Evolutionary conservation across 2,888 invertebrate genomes (phyloP).

Genomic region (Drosophila rellima): DNA sequence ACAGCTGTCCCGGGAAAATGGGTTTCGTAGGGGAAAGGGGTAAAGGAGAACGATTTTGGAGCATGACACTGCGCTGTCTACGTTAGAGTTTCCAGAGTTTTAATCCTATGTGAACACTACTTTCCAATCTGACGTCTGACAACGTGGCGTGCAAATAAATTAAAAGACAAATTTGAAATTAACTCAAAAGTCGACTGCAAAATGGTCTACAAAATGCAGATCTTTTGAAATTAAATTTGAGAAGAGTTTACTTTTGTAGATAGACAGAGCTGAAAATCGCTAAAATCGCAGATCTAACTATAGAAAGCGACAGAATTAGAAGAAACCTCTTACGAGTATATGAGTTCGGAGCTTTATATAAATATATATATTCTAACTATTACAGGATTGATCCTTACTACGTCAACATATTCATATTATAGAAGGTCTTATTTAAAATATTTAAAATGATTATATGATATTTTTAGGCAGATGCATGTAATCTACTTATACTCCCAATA

Average conservation of each 20-base stretch:
- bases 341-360: too few relatives aligned
- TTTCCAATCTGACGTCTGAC: conserved; percentile 63
- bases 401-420: background rate
- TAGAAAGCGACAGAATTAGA: too few relatives aligned
- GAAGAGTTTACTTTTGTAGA: too few relatives aligned
- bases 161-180: conserved; percentile 29
- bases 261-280: too few relatives aligned
- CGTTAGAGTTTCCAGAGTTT: conserved; percentile 49
- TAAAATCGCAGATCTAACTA: too few relatives aligned
- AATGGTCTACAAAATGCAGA: conserved; percentile 1
- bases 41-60: background rate
- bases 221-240: background rate
- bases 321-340: too few relatives aligned
- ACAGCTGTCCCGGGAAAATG: conserved; percentile 66
- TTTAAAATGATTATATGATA: background rate
- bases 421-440: background rate
- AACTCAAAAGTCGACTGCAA: conserved; percentile 17
- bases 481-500: conserved; percentile 29
- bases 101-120: conserved; percentile 68
- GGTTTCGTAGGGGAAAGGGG: background rate
- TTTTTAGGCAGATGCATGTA: conserved; percentile 33
- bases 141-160: conserved; percentile 69
- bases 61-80: conserved; percentile 20
- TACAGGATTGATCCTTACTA: too few relatives aligned
- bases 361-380: too few relatives aligned